Percentiles rank a stretch among this genome's conserved stretches.
Conservation (phyloP, 2,797 vertebrate genomes). For the Syngnathus acus region DNA sequence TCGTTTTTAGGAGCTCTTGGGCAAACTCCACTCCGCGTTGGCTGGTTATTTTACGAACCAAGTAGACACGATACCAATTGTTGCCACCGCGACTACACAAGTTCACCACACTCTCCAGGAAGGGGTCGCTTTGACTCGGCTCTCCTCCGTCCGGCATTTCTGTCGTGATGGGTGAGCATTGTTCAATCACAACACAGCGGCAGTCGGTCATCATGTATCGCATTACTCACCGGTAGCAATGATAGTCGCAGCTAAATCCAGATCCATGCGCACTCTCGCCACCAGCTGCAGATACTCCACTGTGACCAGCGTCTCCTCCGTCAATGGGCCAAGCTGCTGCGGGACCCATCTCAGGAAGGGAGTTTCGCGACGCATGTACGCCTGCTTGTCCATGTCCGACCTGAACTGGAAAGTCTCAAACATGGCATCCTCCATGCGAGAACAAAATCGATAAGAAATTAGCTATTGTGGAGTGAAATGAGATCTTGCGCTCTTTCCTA, state of each 20-base stretch:
- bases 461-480: background rate
- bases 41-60: conserved; percentile 78
- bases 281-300: conserved; percentile 80
- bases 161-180: background rate
- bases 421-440: conserved; percentile 78
- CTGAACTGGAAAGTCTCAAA: conserved; percentile 73
- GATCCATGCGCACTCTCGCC: conserved; percentile 77
- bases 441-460: background rate
- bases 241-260: conserved; percentile 71
- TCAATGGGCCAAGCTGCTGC: background rate
- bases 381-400: conserved; percentile 32
- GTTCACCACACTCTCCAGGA: conserved; percentile 53
- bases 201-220: conserved; percentile 35
- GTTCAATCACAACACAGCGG: background rate
- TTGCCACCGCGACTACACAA: conserved; percentile 68
- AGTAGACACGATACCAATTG: conserved; percentile 83
- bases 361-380: conserved; percentile 55
- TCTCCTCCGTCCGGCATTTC: background rate
- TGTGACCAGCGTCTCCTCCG: conserved; percentile 31
- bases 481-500: too few relatives aligned
- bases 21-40: conserved; percentile 77
- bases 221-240: conserved; percentile 63
- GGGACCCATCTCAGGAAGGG: conserved; percentile 65
- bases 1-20: conserved; percentile 64
- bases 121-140: conserved; percentile 27